A percentile compares a stretch with the other conserved stretches of the same genome.
phyloP scores from a whole-genome alignment of 2,113 vertebrate genomes.

The Syngnathus floridae region DNA sequence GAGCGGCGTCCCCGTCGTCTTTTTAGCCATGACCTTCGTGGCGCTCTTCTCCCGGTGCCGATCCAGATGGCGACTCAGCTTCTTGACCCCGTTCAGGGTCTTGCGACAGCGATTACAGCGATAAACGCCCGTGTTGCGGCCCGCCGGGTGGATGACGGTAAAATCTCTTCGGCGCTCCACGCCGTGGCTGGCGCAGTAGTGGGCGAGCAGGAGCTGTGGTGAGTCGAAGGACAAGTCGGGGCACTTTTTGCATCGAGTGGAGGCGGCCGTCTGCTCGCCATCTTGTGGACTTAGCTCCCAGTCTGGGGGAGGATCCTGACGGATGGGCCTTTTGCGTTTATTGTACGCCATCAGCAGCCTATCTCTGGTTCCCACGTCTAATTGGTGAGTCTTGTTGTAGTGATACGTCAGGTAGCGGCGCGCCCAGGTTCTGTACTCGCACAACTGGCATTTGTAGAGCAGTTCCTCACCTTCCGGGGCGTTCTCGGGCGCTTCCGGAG shows the following conservation, averaged over 20 bases:
- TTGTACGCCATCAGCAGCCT: slow-evolving; percentile 38
- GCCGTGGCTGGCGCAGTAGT: slow-evolving; percentile 78
- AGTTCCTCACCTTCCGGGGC: neutral
- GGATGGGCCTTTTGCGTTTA: slow-evolving; percentile 2
- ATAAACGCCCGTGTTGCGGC: slow-evolving; percentile 64
- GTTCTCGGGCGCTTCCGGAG: slow-evolving; percentile 37
- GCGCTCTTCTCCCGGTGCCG: slow-evolving; percentile 73
- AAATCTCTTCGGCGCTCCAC: slow-evolving; percentile 78
- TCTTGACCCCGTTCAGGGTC: slow-evolving; percentile 70
- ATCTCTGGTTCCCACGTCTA: slow-evolving; percentile 3
- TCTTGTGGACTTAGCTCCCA: slow-evolving; percentile 39
- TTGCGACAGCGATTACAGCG: slow-evolving; percentile 77
- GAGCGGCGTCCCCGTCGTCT: neutral
- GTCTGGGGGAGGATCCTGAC: slow-evolving; percentile 29
- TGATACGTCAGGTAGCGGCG: slow-evolving; percentile 37
- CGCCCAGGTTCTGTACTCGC: slow-evolving; percentile 13
- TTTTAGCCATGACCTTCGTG: slow-evolving; percentile 51
- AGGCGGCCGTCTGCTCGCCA: slow-evolving; percentile 54
- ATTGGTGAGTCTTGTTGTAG: slow-evolving; percentile 40
- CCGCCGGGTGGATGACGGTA: slow-evolving; percentile 57
- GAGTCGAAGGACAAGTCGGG: slow-evolving; percentile 76
- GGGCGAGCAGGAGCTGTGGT: slow-evolving; percentile 73
- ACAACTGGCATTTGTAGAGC: slow-evolving; percentile 33
- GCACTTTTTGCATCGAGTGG: slow-evolving; percentile 77
- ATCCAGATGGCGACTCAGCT: slow-evolving; percentile 78